Evolutionary conservation across 2,888 invertebrate species (phyloP).

Genomic region (Meganola albula): DNA sequence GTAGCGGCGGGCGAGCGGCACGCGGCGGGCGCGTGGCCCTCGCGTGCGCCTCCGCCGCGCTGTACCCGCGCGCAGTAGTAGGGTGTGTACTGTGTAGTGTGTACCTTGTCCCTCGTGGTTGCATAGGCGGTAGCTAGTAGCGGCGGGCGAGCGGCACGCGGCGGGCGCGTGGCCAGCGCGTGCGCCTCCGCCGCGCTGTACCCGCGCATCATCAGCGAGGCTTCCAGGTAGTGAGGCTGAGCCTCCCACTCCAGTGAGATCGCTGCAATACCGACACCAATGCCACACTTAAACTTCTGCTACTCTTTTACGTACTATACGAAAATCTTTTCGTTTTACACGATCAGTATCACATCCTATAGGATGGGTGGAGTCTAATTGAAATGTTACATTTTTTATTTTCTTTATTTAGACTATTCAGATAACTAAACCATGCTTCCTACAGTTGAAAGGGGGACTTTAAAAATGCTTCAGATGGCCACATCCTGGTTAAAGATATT

Average conservation of each 20-base stretch:
- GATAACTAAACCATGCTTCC: no score
- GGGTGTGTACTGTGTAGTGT: not conserved
- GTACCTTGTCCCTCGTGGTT: constrained; percentile 71
- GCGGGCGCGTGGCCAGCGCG: constrained; percentile 40
- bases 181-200: constrained; percentile 75
- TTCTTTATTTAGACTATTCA: no score
- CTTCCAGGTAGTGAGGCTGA: constrained; percentile 82
- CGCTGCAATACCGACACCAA: constrained; percentile 50
- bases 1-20: constrained; percentile 64
- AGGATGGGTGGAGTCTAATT: no score
- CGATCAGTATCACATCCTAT: no score
- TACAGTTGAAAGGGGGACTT: no score
- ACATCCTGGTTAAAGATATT: no score
- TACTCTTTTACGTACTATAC: no score
- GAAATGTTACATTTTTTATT: no score
- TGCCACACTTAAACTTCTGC: no score
- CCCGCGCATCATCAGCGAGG: constrained; percentile 93
- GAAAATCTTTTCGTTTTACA: no score
- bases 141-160: constrained; percentile 59
- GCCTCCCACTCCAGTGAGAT: constrained; percentile 79
- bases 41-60: not conserved
- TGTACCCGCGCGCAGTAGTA: not conserved
- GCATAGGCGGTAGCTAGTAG: constrained; percentile 73
- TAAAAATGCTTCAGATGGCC: no score
- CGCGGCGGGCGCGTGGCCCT: constrained; percentile 18